Base-by-base conservation (phyloP, 2,797 vertebrate species). In the Alcedo quadribrachys region DNA sequence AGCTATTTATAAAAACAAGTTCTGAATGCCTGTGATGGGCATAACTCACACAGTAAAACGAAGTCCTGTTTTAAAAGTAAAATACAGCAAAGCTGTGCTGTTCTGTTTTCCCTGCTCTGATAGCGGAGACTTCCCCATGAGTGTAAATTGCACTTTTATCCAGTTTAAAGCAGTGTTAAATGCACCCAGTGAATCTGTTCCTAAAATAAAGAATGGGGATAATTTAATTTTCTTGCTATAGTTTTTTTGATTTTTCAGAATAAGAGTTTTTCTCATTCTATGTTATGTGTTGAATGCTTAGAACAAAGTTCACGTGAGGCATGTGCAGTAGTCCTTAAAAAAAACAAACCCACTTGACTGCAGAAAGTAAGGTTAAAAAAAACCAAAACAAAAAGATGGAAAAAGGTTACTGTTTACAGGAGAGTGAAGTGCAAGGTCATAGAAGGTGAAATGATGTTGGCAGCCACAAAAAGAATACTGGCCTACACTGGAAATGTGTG, bases 1-100 rank as follows among this genome's bases (percentile, higher is more conserved):
- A 90, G 57, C 80, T 94, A 53, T 96, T 90, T 95, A 92, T 92
- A 94, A 86, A 68, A 40, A 22, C 2, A 2, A 71, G 12, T 90
- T 37, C 78, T 87, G 86, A 89, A 69, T 66, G 62, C 30, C 43
- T 90, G 25, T 63, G 75, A 33, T 53, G 40, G 45, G 60, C 89
- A 87, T 83, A 89, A 48, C 43, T 90, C 81, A 85, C 81, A 51
- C 81, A 73, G 58, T 58, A 66, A 90, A 94, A 90, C 58, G 77
- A 84, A 87, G 53, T 22, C 9, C 2, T 22, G 33, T 91, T 15
- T 33, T 87, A 75, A 82, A 27, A n/a, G 3, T 60, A 30, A 82
- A 92, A 54, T 43, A 22, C 5, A 5, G 40, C 66, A 92, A 82
- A 90, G 7, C 7, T 4, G 6, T 74, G 33, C 37, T 67, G 5